These are phyloP conservation scores for Aphyosemion australe DNA, from an alignment of 2,113 vertebrate genomes.

Conservation along the genomic window DNA sequence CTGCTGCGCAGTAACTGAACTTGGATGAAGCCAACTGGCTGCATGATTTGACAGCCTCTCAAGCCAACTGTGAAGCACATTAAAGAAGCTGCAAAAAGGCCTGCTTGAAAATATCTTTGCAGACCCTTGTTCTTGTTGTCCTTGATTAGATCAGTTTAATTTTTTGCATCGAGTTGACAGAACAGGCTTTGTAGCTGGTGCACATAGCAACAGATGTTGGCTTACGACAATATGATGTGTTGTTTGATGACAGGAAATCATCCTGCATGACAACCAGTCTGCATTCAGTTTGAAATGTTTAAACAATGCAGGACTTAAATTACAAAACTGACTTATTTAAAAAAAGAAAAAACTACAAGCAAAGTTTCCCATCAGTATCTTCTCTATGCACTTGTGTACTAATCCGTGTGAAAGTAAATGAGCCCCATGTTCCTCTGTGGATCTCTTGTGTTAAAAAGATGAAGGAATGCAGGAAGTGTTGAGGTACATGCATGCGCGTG, in stretches of 20 bases:
- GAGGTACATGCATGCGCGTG: slow-evolving; percentile 77
- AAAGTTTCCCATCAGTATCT: neutral
- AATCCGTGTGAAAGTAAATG: slow-evolving; percentile 14
- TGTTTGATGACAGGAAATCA: neutral
- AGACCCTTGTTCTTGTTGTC: slow-evolving; percentile 7
- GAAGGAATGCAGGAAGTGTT: slow-evolving; percentile 64
- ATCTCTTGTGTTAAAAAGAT: slow-evolving; percentile 65
- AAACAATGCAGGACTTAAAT: neutral
- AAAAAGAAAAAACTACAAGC: neutral
- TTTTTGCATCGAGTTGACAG: neutral
- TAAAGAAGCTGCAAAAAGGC: neutral
- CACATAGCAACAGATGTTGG: neutral
- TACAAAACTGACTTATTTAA: neutral
- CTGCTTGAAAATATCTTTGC: slow-evolving; percentile 1
- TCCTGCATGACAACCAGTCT: neutral
- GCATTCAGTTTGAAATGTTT: neutral
- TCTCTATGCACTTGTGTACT: neutral
- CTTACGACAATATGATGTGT: slow-evolving; percentile 23
- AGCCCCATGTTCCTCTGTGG: slow-evolving; percentile 54
- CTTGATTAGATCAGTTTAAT: slow-evolving; percentile 3
- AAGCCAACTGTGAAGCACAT: slow-evolving; percentile 36
- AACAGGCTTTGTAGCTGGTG: neutral
- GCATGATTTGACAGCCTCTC: slow-evolving; percentile 35
- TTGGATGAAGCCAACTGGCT: slow-evolving; percentile 53
- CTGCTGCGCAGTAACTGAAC: slow-evolving; percentile 51